These are phyloP conservation scores for Heteromurus nitidus DNA, from an alignment of 2,888 invertebrate species.

Conservation along the genomic window DNA sequence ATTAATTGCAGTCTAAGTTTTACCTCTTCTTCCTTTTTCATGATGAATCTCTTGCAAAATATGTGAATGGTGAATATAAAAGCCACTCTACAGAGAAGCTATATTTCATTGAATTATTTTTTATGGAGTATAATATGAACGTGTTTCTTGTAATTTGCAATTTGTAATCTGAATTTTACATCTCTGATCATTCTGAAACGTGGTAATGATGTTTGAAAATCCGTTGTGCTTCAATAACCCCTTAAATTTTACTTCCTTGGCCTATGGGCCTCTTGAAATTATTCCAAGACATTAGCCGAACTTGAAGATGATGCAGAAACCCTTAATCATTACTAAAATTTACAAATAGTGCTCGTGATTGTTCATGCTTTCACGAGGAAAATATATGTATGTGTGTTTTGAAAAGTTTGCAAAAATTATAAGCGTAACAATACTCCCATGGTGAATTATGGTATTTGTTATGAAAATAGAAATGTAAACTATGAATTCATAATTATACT, in stretches of 20 bases:
- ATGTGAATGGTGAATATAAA: no score
- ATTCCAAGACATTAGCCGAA: not conserved
- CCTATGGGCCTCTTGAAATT: not conserved
- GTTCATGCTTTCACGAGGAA: not conserved
- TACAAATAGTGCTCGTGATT: not conserved
- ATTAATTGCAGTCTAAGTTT: not conserved
- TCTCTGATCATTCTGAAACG: not conserved
- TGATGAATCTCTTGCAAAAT: not conserved
- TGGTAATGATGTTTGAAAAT: not conserved
- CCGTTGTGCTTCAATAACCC: slow-evolving; percentile 7
- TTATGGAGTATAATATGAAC: no score
- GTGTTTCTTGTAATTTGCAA: no score
- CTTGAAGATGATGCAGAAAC: not conserved
- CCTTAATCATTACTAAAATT: not conserved
- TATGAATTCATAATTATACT: not conserved
- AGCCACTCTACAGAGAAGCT: no score
- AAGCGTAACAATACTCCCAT: not conserved
- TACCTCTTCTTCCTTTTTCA: not conserved
- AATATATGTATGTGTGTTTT: not conserved
- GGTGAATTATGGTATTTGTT: slow-evolving; percentile 11
- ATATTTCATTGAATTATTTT: no score
- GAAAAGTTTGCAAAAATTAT: not conserved
- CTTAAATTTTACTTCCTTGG: slow-evolving; percentile 28
- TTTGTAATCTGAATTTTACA: no score
- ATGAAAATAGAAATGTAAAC: slow-evolving; percentile 10